phyloP scores from a whole-genome alignment of 2,888 invertebrate species.

The Dorcus hopei region DNA sequence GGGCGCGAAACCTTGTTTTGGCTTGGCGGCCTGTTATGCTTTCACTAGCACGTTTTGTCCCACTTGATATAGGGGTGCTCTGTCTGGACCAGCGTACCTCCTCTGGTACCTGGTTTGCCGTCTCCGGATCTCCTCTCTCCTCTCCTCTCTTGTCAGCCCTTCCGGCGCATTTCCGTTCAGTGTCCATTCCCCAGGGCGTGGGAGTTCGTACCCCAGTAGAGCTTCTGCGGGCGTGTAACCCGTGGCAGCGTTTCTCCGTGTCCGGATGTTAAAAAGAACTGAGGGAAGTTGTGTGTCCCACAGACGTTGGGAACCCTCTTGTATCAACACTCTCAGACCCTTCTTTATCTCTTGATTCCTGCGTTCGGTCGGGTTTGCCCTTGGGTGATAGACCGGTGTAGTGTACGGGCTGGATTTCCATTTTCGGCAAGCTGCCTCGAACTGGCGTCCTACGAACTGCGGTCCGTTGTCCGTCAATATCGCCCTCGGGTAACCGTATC shows the following conservation, averaged over 20 bases:
- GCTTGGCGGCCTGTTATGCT: too few relatives aligned
- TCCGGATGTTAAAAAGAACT: conserved; percentile 5
- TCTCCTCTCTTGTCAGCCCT: too few relatives aligned
- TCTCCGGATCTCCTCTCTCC: too few relatives aligned
- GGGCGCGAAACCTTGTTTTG: too few relatives aligned
- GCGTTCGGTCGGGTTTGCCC: conserved; percentile 27
- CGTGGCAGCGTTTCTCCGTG: conserved; percentile 20
- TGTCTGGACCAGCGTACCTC: too few relatives aligned
- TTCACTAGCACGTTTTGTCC: not conserved
- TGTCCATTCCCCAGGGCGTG: conserved; percentile 15
- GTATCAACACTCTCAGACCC: conserved; percentile 10
- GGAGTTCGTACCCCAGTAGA: conserved; percentile 15
- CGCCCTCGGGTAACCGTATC: conserved; percentile 16
- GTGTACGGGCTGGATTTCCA: conserved; percentile 23
- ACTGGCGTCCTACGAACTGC: conserved; percentile 1
- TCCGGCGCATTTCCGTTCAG: too few relatives aligned
- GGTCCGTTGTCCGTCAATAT: conserved; percentile 19
- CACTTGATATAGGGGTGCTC: too few relatives aligned
- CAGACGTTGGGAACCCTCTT: not conserved
- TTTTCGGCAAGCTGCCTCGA: conserved; percentile 11
- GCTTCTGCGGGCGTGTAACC: conserved; percentile 5
- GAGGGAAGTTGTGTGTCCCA: conserved; percentile 14
- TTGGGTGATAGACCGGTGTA: conserved; percentile 27
- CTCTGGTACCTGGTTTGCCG: too few relatives aligned
- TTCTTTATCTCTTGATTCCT: conserved; percentile 31